Evolutionary conservation across 2,113 vertebrate genomes (phyloP), one percentile per base, ranked within the genome.

Genomic region (Ciconia maguari): DNA sequence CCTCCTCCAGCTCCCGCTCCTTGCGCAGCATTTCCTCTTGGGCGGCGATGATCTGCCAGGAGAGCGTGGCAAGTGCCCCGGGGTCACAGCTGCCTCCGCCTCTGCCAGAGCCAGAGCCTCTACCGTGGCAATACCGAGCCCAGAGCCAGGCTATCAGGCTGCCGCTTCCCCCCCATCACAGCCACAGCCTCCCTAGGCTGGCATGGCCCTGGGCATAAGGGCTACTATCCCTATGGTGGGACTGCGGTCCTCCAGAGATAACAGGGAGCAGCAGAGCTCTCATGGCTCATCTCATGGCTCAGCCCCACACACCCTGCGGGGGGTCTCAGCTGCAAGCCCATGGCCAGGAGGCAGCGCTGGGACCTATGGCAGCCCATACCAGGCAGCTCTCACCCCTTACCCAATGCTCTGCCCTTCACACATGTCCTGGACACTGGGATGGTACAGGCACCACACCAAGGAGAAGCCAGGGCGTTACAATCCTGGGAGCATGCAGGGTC

Each of bases 21-120:
- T 99, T 99, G 91, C 98, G 97, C 75, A 99, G 98, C 99, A 99
- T 99, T 97, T 99, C 99, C 94, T 99, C 99, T 96, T 99, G 99
- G 57, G 99, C 99, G 0, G 99, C 99, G 5, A 99, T 99, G 97
- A 99, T 99, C 99, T 99, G 96, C 24, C 49, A 11, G 7, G 68
- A 57, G 54, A 74, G 51, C 36, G 55, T 54, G 21, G 51, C 15
- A 22, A 55, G 51, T 5, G 8, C 36, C 27, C 51, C 4, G 2
- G 29, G 20, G 29, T 74, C 36, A 42, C 70, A 74, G 41, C 51
- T 74, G 36, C 51, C 36, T 74, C 51, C 2, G 1, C 32, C 6
- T 36, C 36, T 36, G 36, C 36, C 36, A 10, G 70, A 36, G 27
- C 36, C 21, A 55, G 51, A 55, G 51, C 29, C 51, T 72, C 69